Base-by-base conservation (phyloP, 2,888 invertebrate genomes). In the Cyaniris semiargus region DNA sequence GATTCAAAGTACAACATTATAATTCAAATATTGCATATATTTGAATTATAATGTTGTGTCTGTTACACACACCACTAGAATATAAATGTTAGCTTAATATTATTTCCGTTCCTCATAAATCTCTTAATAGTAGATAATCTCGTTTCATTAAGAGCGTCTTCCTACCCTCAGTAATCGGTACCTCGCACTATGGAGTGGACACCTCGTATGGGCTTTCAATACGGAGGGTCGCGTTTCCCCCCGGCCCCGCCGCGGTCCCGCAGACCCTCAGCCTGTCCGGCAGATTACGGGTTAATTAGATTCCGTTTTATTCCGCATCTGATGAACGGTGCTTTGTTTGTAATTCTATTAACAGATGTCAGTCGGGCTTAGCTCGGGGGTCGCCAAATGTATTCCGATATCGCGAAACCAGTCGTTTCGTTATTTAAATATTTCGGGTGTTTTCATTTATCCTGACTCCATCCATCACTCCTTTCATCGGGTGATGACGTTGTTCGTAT, bases 261-360 rank as follows among this genome's bases (percentile, higher is more conserved):
- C 23, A 6, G 27, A 38, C 75, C 27, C 58, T 56, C 66, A 53
- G 31, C n/a, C 75, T 74, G 58, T 66, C 34, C 76, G 18, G 76
- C 75, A 77, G 79, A 79, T 77, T 77, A 70, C 34, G 48, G 44
- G 27, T 70, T 78, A 78, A 78, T 79, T 77, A 79, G 79, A 78
- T 79, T 76, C 66, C 53, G 75, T 76, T 76, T 75, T 23, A 77
- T 70, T 76, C 58, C 60, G 75, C 31, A 76, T 23, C 23, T 27
- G 74, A 74, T 74, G 74, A 74, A 74, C 18, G 27, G 27, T 31
- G 53, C 74, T 74, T 74, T 74, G 44, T 48, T 44, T 53, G 74
- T 74, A 74, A 74, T 74, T 74, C 74, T 44, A 74, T 74, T 74
- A 74, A 27, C 74, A 53, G 48, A 74, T 74, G 74, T 74, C 48